Evolutionary conservation across 2,797 vertebrate species (phyloP).

Genomic region (Falco biarmicus): DNA sequence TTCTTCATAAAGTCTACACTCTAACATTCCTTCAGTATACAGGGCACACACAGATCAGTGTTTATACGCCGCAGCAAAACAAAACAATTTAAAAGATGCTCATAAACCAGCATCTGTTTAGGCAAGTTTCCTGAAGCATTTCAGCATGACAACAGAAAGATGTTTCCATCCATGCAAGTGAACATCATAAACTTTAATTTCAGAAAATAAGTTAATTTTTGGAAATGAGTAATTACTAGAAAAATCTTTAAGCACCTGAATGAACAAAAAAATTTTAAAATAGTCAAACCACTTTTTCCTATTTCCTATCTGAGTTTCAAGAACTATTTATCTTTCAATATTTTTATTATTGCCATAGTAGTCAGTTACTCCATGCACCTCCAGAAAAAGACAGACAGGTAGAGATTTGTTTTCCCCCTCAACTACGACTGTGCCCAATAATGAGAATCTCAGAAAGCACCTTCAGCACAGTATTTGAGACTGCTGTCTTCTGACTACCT

Average conservation of each 20-base stretch:
- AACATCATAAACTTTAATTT: slow-evolving; percentile 4
- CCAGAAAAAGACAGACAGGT: not conserved
- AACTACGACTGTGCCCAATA: slow-evolving; percentile 16
- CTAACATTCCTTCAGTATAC: not conserved
- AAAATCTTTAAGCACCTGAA: not conserved
- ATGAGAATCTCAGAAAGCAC: slow-evolving; percentile 39
- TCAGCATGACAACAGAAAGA: slow-evolving; percentile 2
- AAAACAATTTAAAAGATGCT: not conserved
- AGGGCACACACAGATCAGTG: not conserved
- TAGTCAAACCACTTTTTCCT: not conserved
- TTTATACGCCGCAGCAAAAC: not conserved
- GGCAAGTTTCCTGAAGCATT: not conserved
- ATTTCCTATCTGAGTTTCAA: not conserved
- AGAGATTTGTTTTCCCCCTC: not conserved
- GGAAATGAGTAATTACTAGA: not conserved
- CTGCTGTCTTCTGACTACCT: not conserved
- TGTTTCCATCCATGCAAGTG: not conserved
- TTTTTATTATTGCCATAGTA: slow-evolving; percentile 18
- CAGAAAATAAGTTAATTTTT: slow-evolving; percentile 24
- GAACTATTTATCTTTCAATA: not conserved
- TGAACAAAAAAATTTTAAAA: not conserved
- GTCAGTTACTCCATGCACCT: slow-evolving; percentile 1
- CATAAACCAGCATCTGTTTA: not conserved
- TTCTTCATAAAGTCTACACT: not conserved
- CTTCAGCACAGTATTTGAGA: slow-evolving; percentile 19